Evolutionary conservation across 1,140 invertebrate species (phyloP).

Genomic region (Tetramorium parvispinum): DNA sequence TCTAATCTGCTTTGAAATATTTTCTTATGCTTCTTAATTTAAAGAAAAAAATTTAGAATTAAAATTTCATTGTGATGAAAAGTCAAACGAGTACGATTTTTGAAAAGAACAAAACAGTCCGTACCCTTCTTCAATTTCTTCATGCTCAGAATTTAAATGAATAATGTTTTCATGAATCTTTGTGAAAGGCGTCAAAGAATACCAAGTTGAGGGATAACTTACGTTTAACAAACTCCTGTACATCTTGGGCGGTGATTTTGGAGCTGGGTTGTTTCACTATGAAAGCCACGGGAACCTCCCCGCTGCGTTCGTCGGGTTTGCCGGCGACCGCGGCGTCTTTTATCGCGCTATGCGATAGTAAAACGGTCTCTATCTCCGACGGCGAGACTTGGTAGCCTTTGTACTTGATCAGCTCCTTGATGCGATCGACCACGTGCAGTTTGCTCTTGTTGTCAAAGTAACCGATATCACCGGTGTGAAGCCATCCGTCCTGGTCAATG

Average conservation of each 20-base stretch:
- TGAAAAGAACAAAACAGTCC: not conserved
- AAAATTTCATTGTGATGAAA: not conserved
- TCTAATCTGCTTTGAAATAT: not conserved
- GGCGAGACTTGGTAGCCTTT: conserved; percentile 86
- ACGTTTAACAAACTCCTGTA: conserved; percentile 86
- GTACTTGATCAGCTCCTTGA: conserved; percentile 88
- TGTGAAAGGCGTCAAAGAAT: not conserved
- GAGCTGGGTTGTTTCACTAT: conserved; percentile 81
- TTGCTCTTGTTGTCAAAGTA: conserved; percentile 82
- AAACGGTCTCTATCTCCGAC: conserved; percentile 87
- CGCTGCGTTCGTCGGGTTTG: conserved; percentile 86
- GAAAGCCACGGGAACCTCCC: conserved; percentile 89
- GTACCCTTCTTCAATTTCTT: not conserved
- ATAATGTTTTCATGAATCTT: not conserved
- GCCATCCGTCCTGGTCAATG: conserved; percentile 85
- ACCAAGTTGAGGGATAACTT: conserved; percentile 19
- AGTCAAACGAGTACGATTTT: not conserved
- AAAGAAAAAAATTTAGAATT: not conserved
- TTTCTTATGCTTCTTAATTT: not conserved
- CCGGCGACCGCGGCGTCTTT: conserved; percentile 90
- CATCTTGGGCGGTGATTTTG: conserved; percentile 84
- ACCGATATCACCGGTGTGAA: conserved; percentile 81
- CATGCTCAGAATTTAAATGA: not conserved
- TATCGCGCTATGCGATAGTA: conserved; percentile 88
- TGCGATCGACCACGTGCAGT: conserved; percentile 86